phyloP scores from a whole-genome alignment of 2,888 invertebrate species.

The Caenorhabditis sulstoni region DNA sequence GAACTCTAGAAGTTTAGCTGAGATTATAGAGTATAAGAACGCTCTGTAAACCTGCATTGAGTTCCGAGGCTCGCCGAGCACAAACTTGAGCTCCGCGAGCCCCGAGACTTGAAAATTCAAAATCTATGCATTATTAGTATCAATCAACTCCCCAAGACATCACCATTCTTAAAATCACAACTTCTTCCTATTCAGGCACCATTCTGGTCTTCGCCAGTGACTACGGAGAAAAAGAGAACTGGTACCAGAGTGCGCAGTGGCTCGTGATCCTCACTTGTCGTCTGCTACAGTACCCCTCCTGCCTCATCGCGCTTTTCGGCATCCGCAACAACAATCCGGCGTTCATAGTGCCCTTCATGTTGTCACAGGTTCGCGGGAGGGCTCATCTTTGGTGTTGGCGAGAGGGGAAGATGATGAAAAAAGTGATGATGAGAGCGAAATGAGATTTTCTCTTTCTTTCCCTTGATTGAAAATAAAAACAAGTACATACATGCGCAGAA shows the following conservation, averaged over 20 bases:
- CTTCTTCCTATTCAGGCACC: constrained; percentile 24
- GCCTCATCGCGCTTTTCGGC: constrained; percentile 47
- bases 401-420: not conserved
- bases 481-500: too few relatives aligned
- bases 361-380: constrained; percentile 44
- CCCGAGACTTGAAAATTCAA: too few relatives aligned
- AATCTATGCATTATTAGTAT: too few relatives aligned
- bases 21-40: too few relatives aligned
- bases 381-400: not conserved
- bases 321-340: constrained; percentile 51
- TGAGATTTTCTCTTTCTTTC: too few relatives aligned
- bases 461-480: too few relatives aligned
- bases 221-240: constrained; percentile 46
- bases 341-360: constrained; percentile 54
- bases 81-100: too few relatives aligned
- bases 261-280: constrained; percentile 52
- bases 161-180: too few relatives aligned
- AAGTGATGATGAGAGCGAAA: not conserved
- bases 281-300: constrained; percentile 55
- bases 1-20: too few relatives aligned
- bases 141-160: too few relatives aligned
- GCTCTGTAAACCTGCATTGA: too few relatives aligned
- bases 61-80: too few relatives aligned
- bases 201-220: constrained; percentile 43
- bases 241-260: constrained; percentile 56